A percentile compares a stretch with the other conserved stretches of the same genome.
Evolutionary conservation across 2,113 vertebrate genomes (phyloP).

Genomic region (Platichthys flesus): DNA sequence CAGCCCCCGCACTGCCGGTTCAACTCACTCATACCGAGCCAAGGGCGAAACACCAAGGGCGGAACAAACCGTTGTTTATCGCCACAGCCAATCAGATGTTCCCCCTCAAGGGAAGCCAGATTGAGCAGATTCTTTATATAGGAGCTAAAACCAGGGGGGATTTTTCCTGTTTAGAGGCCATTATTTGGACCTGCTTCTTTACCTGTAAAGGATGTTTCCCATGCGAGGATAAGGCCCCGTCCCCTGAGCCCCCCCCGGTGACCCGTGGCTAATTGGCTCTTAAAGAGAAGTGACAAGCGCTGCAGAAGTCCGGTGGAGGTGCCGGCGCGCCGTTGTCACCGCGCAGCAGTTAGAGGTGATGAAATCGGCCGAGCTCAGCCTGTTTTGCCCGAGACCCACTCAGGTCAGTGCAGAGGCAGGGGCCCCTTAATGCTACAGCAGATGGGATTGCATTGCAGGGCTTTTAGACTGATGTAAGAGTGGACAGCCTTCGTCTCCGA

Average conservation of each 20-base stretch:
- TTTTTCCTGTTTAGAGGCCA: constrained; percentile 49
- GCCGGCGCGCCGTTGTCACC: constrained; percentile 46
- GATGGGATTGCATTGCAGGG: constrained; percentile 76
- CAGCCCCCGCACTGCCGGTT: constrained; percentile 22
- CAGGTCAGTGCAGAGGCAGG: constrained; percentile 53
- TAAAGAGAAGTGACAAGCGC: constrained; percentile 54
- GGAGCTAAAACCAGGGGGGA: constrained; percentile 33
- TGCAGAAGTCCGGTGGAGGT: constrained; percentile 53
- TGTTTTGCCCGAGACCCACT: constrained; percentile 59
- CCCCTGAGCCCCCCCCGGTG: constrained; percentile 55
- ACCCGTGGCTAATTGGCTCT: constrained; percentile 78
- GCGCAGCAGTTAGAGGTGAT: constrained; percentile 51
- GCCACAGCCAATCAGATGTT: constrained; percentile 51
- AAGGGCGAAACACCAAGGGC: constrained; percentile 69
- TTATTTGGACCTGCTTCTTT: constrained; percentile 41
- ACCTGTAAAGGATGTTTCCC: constrained; percentile 51
- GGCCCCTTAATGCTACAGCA: constrained; percentile 62
- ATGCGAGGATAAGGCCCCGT: constrained; percentile 41
- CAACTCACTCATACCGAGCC: constrained; percentile 43
- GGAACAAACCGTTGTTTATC: constrained; percentile 71
- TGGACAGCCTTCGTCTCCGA: constrained; percentile 57
- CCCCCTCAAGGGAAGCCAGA: constrained; percentile 33
- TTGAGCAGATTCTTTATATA: constrained; percentile 59
- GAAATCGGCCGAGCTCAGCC: constrained; percentile 41
- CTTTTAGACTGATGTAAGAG: constrained; percentile 76